Conservation (phyloP, 2,113 vertebrate genomes). For the Hyperoodon ampullatus region DNA sequence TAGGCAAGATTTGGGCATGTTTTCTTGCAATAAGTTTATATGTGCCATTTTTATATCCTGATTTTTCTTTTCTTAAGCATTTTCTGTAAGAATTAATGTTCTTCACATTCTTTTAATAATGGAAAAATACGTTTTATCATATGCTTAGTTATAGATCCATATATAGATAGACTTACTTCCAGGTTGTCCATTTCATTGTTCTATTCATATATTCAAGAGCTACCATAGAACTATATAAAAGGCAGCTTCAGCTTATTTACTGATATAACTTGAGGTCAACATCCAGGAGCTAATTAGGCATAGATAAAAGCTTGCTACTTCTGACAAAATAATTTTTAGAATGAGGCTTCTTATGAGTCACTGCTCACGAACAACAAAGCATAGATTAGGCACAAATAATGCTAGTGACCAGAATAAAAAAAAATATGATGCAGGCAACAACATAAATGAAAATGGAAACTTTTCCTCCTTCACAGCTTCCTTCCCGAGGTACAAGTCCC, state of each 20-base stretch:
- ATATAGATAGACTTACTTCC: neutral
- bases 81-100: neutral
- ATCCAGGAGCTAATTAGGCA: neutral
- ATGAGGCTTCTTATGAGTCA: neutral
- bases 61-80: neutral
- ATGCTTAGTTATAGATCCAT: neutral
- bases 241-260: neutral
- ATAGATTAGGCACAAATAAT: neutral
- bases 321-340: neutral
- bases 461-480: too few relatives aligned
- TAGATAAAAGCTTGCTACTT: neutral
- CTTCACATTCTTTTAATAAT: neutral
- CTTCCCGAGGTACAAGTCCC: too few relatives aligned
- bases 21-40: neutral
- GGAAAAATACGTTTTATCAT: neutral
- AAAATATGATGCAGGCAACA: neutral
- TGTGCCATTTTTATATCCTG: neutral
- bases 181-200: neutral
- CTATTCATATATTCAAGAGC: neutral
- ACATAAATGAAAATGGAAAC: neutral
- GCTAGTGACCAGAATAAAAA: neutral
- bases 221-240: neutral
- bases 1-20: neutral
- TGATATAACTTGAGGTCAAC: slow-evolving; percentile 22
- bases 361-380: neutral